A percentile compares a stretch with the other conserved stretches of the same genome.
phyloP scores from a whole-genome alignment of 2,797 vertebrate species.

The Crax fasciolata region DNA sequence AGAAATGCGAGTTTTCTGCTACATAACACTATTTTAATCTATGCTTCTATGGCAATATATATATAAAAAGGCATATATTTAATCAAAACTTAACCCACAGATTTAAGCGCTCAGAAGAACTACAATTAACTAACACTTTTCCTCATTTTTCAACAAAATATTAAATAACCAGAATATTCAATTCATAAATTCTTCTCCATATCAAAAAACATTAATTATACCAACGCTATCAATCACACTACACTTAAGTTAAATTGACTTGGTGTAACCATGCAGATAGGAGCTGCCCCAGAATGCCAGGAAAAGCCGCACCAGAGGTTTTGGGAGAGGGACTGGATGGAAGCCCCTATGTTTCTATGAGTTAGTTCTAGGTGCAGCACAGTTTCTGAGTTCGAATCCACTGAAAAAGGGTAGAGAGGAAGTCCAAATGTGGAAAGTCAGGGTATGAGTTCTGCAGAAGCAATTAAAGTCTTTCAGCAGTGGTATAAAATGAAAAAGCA shows the following conservation, averaged over 20 bases:
- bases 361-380: neutral
- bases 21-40: conserved; percentile 7
- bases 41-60: neutral
- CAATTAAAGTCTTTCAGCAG: neutral
- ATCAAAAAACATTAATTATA: neutral
- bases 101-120: neutral
- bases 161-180: neutral
- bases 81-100: neutral
- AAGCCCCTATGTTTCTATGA: neutral
- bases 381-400: neutral
- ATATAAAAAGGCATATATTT: neutral
- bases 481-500: neutral
- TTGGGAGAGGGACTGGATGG: neutral
- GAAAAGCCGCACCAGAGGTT: neutral
- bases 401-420: neutral
- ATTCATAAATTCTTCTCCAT: neutral
- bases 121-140: neutral
- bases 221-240: neutral
- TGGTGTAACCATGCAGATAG: neutral
- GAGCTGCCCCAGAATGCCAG: neutral
- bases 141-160: neutral
- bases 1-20: conserved; percentile 55
- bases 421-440: neutral
- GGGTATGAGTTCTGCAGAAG: neutral
- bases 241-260: neutral